These are phyloP conservation scores for Onychomys leucogaster DNA, from an alignment of 2,797 vertebrate genomes.

Conservation along the genomic window DNA sequence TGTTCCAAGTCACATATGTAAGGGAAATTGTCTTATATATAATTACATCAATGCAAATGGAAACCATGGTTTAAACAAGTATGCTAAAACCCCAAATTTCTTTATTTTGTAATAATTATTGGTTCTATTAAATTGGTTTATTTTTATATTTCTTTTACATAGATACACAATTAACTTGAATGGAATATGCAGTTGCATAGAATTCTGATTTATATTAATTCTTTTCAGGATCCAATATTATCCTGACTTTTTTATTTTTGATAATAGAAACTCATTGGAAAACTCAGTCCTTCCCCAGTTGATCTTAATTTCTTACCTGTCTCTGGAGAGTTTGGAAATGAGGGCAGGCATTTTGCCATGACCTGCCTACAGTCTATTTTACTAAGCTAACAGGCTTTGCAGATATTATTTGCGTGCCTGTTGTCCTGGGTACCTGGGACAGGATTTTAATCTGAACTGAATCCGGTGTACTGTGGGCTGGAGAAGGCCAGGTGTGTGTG, in stretches of 20 bases:
- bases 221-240: slow-evolving; percentile 11
- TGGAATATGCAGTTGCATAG: neutral
- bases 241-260: neutral
- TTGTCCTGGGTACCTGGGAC: slow-evolving; percentile 43
- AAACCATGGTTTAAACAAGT: neutral
- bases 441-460: neutral
- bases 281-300: slow-evolving; percentile 64
- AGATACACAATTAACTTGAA: slow-evolving; percentile 9
- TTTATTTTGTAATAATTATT: slow-evolving; percentile 40
- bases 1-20: slow-evolving; percentile 2
- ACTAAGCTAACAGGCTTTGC: slow-evolving; percentile 70
- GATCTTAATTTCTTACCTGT: slow-evolving; percentile 66
- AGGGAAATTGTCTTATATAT: slow-evolving; percentile 14
- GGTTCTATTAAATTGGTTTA: neutral
- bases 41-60: neutral
- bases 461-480: neutral
- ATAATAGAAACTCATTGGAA: slow-evolving; percentile 58
- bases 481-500: neutral
- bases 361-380: slow-evolving; percentile 72
- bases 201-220: slow-evolving; percentile 30
- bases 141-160: slow-evolving; percentile 45
- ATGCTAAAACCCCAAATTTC: slow-evolving; percentile 29
- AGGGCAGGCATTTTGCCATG: slow-evolving; percentile 78
- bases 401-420: slow-evolving; percentile 55
- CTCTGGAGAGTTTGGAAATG: slow-evolving; percentile 77